These are phyloP conservation scores for Sapajus apella DNA, from an alignment of 2,113 vertebrate genomes.

Conservation along the genomic window DNA sequence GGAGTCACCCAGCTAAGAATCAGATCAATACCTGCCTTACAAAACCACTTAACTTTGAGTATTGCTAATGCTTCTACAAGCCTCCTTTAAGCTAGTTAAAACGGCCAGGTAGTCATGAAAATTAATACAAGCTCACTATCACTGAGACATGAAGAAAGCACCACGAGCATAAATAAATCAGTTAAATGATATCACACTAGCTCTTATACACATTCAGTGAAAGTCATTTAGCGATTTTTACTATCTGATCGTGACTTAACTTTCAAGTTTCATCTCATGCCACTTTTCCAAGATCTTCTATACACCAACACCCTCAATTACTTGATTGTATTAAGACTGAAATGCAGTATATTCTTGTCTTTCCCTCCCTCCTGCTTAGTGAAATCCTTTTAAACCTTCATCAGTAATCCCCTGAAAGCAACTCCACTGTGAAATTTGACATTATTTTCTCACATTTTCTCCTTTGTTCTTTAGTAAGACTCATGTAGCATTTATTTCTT, in stretches of 20 bases:
- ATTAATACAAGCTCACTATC: not conserved
- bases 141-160: not conserved
- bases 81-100: slow-evolving; percentile 52
- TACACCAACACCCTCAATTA: not conserved
- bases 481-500: not conserved
- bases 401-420: not conserved
- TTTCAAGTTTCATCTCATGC: not conserved
- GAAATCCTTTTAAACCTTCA: not conserved
- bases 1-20: slow-evolving; percentile 43
- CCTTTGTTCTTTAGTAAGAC: not conserved
- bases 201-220: not conserved
- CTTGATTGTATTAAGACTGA: not conserved
- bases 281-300: not conserved
- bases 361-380: not conserved
- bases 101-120: slow-evolving; percentile 18
- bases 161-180: not conserved
- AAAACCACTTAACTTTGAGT: slow-evolving; percentile 56
- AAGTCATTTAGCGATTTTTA: not conserved
- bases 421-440: not conserved
- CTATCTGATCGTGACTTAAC: not conserved
- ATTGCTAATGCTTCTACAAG: slow-evolving; percentile 39
- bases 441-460: not conserved
- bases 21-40: slow-evolving; percentile 63
- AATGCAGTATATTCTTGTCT: not conserved
- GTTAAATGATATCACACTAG: not conserved